These are phyloP conservation scores for Hanleya hanleyi DNA, from an alignment of 2,888 invertebrate species.

Conservation along the genomic window DNA sequence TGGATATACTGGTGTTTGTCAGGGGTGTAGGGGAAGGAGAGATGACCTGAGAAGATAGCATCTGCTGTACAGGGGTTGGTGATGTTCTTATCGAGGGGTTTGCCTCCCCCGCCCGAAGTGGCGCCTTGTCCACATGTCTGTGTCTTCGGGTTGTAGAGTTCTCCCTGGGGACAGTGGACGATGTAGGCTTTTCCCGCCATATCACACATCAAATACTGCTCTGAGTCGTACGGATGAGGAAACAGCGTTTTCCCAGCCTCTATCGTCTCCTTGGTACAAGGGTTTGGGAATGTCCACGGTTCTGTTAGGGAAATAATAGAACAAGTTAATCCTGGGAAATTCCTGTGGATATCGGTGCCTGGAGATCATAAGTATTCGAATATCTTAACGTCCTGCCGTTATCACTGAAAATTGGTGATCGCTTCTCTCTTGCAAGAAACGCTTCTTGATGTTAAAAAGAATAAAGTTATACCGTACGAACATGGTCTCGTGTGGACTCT, in stretches of 20 bases:
- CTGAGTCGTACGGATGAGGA: slow-evolving; percentile 47
- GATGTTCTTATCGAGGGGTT: not conserved
- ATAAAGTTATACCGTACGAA: too few relatives aligned
- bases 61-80: not conserved
- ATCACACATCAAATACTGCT: slow-evolving; percentile 51
- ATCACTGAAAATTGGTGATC: too few relatives aligned
- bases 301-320: too few relatives aligned
- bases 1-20: not conserved
- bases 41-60: not conserved
- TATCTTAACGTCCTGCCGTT: too few relatives aligned
- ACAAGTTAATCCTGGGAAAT: too few relatives aligned
- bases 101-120: not conserved
- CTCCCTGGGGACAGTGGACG: slow-evolving; percentile 44
- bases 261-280: slow-evolving; percentile 43
- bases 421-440: too few relatives aligned
- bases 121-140: not conserved
- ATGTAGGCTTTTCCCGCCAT: slow-evolving; percentile 42
- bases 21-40: not conserved
- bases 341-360: too few relatives aligned
- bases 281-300: slow-evolving; percentile 20
- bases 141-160: slow-evolving; percentile 18
- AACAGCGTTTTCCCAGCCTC: slow-evolving; percentile 39
- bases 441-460: too few relatives aligned
- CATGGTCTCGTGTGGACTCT: too few relatives aligned
- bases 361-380: too few relatives aligned